Percentiles rank a stretch among this genome's conserved stretches.
Evolutionary conservation across 2,113 vertebrate species (phyloP).

Genomic region (Nansenia antarctica): DNA sequence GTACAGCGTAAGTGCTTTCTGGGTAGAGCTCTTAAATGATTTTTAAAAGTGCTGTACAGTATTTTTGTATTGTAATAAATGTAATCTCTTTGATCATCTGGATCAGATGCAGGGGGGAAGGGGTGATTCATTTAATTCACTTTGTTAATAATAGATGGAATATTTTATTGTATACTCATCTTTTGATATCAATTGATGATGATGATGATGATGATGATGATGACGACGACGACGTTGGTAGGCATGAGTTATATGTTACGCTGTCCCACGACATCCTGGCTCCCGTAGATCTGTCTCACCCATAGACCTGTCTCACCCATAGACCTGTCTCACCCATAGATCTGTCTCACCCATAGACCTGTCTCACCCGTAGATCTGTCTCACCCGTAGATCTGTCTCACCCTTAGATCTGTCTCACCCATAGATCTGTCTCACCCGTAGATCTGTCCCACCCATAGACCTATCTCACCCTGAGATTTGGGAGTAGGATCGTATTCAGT

Average conservation of each 20-base stretch:
- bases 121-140: slow-evolving; percentile 45
- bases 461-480: too few relatives aligned
- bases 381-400: too few relatives aligned
- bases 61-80: slow-evolving; percentile 77
- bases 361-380: too few relatives aligned
- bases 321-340: too few relatives aligned
- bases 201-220: slow-evolving; percentile 6
- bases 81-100: slow-evolving; percentile 51
- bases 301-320: too few relatives aligned
- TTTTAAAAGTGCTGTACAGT: slow-evolving; percentile 71
- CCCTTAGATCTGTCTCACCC: too few relatives aligned
- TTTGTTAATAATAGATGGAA: slow-evolving; percentile 49
- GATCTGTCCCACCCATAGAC: too few relatives aligned
- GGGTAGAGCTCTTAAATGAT: slow-evolving; percentile 43
- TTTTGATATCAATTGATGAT: slow-evolving; percentile 56
- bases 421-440: too few relatives aligned
- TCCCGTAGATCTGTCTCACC: not conserved
- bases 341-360: too few relatives aligned
- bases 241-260: slow-evolving; percentile 36
- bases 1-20: slow-evolving; percentile 42
- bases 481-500: too few relatives aligned
- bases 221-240: slow-evolving; percentile 7
- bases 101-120: slow-evolving; percentile 36
- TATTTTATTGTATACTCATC: slow-evolving; percentile 48
- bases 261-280: slow-evolving; percentile 8